These are phyloP conservation scores for Apoda limacodes DNA, from an alignment of 2,888 invertebrate species.

Conservation along the genomic window DNA sequence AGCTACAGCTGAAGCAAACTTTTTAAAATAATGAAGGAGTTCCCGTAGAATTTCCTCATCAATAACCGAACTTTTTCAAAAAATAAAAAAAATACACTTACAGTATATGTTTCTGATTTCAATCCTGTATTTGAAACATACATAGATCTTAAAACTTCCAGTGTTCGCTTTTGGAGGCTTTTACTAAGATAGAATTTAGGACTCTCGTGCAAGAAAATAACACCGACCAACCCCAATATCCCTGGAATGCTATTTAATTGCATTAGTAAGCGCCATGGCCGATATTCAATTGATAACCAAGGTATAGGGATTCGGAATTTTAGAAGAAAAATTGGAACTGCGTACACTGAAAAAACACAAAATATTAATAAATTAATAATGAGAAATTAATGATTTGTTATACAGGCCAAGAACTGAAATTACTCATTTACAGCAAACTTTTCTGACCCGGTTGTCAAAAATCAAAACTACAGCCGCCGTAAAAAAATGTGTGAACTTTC, in stretches of 20 bases:
- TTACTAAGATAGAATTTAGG: slow-evolving; percentile 80
- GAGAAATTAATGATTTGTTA: too few relatives aligned
- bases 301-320: slow-evolving; percentile 39
- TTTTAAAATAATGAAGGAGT: too few relatives aligned
- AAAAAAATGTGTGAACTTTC: too few relatives aligned
- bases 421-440: too few relatives aligned
- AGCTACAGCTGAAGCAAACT: too few relatives aligned
- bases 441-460: too few relatives aligned
- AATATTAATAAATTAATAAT: too few relatives aligned
- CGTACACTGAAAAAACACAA: slow-evolving; percentile 44
- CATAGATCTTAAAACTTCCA: slow-evolving; percentile 42
- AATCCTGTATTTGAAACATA: slow-evolving; percentile 32
- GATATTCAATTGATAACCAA: slow-evolving; percentile 60
- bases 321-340: slow-evolving; percentile 36
- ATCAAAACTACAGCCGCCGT: too few relatives aligned
- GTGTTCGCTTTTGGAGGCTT: slow-evolving; percentile 65
- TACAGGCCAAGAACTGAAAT: too few relatives aligned
- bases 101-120: slow-evolving; percentile 26
- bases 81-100: slow-evolving; percentile 30
- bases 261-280: slow-evolving; percentile 81
- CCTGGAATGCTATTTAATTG: slow-evolving; percentile 74
- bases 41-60: too few relatives aligned
- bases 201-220: slow-evolving; percentile 75
- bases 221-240: slow-evolving; percentile 65
- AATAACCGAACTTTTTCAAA: too few relatives aligned